Percentiles rank a stretch among this genome's conserved stretches.
Evolutionary conservation across 2,113 vertebrate species (phyloP).

Genomic region (Rattus rattus): DNA sequence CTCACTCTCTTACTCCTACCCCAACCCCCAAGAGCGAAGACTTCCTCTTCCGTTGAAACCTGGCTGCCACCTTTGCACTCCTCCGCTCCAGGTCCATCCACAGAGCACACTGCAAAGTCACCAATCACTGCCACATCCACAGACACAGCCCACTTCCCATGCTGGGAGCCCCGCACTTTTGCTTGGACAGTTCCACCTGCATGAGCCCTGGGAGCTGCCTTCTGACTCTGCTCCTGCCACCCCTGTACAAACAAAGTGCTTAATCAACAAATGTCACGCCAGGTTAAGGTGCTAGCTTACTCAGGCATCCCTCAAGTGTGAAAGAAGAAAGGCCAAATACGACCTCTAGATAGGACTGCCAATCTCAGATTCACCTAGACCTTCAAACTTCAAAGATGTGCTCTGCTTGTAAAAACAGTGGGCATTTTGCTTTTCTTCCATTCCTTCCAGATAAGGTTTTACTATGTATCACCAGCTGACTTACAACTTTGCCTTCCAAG

Average conservation of each 20-base stretch:
- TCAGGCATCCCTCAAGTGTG: not conserved
- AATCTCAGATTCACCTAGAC: rapidly evolving
- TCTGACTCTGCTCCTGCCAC: not conserved
- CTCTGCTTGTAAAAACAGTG: not conserved
- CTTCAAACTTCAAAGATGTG: not conserved
- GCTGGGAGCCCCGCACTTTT: not conserved
- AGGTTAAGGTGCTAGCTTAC: not conserved
- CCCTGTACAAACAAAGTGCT: not conserved
- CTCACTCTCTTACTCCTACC: not conserved
- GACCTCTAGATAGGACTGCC: not conserved
- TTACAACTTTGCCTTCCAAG: not conserved
- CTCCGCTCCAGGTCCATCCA: not conserved
- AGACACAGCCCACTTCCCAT: not conserved
- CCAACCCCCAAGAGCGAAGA: not conserved
- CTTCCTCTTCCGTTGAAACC: not conserved
- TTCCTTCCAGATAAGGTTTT: not conserved
- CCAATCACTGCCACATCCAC: too few species aligned
- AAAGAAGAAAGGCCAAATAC: not conserved
- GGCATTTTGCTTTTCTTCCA: not conserved
- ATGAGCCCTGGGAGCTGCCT: not conserved
- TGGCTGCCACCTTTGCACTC: rapidly evolving
- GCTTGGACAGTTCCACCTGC: too few species aligned
- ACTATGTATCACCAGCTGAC: not conserved
- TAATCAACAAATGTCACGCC: not conserved
- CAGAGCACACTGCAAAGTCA: not conserved